Evolutionary conservation across 2,888 invertebrate genomes (phyloP).

Genomic region (Anaspis maculata): DNA sequence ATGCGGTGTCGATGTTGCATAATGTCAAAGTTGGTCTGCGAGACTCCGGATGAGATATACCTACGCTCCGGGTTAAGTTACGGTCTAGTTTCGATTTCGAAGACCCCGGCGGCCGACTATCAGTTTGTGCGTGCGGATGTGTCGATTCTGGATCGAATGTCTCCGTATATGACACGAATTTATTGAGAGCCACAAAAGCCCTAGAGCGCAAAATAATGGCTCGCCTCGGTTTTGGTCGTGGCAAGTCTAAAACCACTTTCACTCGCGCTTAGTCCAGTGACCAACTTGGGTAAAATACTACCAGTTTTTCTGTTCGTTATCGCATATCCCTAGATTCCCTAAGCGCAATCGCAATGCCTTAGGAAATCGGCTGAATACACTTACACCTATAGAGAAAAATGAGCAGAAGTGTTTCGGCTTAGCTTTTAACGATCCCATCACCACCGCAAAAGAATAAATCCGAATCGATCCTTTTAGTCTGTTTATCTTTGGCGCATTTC

Average conservation of each 20-base stretch:
- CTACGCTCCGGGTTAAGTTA: no score
- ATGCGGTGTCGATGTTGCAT: no score
- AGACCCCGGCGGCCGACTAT: no score
- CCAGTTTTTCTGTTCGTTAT: slow-evolving; percentile 14
- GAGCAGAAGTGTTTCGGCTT: no score
- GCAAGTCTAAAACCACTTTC: slow-evolving; percentile 16
- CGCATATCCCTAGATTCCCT: slow-evolving; percentile 8
- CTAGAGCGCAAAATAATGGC: slow-evolving; percentile 10
- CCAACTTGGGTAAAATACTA: slow-evolving; percentile 17
- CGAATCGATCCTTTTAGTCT: slow-evolving; percentile 8
- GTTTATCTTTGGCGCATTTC: slow-evolving; percentile 12
- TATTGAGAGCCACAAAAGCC: slow-evolving; percentile 3
- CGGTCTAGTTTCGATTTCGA: no score
- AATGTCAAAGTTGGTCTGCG: no score
- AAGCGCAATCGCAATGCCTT: no score
- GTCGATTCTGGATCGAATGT: background rate
- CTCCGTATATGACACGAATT: background rate
- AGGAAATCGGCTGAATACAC: no score
- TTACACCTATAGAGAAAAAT: no score
- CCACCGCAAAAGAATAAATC: slow-evolving; percentile 5
- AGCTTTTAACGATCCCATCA: slow-evolving; percentile 2
- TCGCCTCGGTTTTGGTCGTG: slow-evolving; percentile 13
- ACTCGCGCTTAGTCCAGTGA: slow-evolving; percentile 16
- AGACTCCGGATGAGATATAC: no score
- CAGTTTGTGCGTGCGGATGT: no score